phyloP scores from a whole-genome alignment of 2,797 vertebrate genomes.

The Melanotaenia nigrans region DNA sequence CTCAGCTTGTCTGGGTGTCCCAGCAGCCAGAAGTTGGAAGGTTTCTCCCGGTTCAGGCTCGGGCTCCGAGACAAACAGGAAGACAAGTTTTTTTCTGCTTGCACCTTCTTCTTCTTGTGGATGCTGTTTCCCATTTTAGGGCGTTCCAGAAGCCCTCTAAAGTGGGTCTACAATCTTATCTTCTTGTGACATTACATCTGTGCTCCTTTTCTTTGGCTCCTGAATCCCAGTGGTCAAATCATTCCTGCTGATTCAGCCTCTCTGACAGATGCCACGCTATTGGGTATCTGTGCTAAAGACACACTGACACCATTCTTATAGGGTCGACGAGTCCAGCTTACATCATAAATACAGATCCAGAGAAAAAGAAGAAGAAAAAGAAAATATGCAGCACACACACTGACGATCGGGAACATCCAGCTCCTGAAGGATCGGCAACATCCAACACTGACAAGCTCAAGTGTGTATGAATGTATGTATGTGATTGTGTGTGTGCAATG shows the following conservation, averaged over 20 bases:
- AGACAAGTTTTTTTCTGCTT: conserved; percentile 42
- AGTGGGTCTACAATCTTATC: conserved; percentile 49
- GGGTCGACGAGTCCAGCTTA: conserved; percentile 20
- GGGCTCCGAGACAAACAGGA: conserved; percentile 9
- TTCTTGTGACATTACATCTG: conserved; percentile 56
- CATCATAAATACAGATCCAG: conserved; percentile 19
- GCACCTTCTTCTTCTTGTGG: conserved; percentile 78
- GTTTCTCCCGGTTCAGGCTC: conserved; percentile 46
- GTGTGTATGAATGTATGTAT: conserved; percentile 33
- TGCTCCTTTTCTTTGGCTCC: conserved; percentile 34
- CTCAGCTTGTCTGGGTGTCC: conserved; percentile 70
- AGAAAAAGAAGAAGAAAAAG: conserved; percentile 7
- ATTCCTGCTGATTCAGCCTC: conserved; percentile 56
- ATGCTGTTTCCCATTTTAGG: conserved; percentile 81
- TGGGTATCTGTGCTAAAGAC: conserved; percentile 48
- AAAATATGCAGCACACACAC: conserved; percentile 13
- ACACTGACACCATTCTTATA: conserved; percentile 65
- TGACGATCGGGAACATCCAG: conserved; percentile 51
- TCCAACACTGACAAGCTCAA: conserved; percentile 62
- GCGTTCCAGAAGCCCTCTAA: conserved; percentile 54
- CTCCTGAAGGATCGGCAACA: conserved; percentile 60
- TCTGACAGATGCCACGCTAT: conserved; percentile 13
- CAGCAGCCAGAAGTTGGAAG: conserved; percentile 70
- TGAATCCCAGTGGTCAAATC: conserved; percentile 47
- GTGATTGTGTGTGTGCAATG: conserved; percentile 36